Percentiles rank a stretch among this genome's conserved stretches.
These are phyloP conservation scores for Scartelaos histophorus DNA, from an alignment of 2,113 vertebrate species.

Conservation along the genomic window DNA sequence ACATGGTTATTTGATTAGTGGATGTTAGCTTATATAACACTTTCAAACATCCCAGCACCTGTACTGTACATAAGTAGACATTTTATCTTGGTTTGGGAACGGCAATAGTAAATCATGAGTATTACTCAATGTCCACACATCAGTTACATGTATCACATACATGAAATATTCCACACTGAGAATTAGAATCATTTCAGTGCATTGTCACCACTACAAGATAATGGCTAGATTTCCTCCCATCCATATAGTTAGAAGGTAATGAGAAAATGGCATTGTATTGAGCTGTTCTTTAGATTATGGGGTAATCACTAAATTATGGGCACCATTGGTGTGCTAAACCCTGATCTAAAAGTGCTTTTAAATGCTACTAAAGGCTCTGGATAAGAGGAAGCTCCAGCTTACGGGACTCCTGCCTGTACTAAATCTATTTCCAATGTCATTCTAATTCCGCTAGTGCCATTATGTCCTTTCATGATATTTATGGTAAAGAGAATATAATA, in stretches of 20 bases:
- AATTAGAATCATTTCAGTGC: background rate
- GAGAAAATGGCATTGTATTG: background rate
- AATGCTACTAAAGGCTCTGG: slow-evolving; percentile 37
- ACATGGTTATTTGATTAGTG: no score
- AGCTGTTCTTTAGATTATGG: slow-evolving; percentile 1
- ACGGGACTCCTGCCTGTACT: slow-evolving; percentile 23
- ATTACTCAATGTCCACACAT: background rate
- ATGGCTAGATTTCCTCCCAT: background rate
- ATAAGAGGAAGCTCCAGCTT: slow-evolving; percentile 32
- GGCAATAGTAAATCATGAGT: background rate
- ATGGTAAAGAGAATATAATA: slow-evolving; percentile 19
- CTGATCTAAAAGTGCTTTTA: slow-evolving; percentile 24
- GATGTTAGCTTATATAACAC: background rate
- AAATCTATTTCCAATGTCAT: slow-evolving; percentile 36
- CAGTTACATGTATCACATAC: background rate
- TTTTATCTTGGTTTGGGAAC: background rate
- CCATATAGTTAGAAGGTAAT: background rate
- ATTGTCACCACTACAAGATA: background rate
- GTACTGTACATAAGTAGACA: no score
- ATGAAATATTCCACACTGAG: background rate
- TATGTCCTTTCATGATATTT: slow-evolving; percentile 26
- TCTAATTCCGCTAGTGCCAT: slow-evolving; percentile 8
- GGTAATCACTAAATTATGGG: slow-evolving; percentile 25
- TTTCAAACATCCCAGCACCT: no score
- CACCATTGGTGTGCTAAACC: slow-evolving; percentile 40